These are phyloP conservation scores for Acropora tenuis DNA, from an alignment of 64 coral and sea anemone genomes.

Conservation along the genomic window DNA sequence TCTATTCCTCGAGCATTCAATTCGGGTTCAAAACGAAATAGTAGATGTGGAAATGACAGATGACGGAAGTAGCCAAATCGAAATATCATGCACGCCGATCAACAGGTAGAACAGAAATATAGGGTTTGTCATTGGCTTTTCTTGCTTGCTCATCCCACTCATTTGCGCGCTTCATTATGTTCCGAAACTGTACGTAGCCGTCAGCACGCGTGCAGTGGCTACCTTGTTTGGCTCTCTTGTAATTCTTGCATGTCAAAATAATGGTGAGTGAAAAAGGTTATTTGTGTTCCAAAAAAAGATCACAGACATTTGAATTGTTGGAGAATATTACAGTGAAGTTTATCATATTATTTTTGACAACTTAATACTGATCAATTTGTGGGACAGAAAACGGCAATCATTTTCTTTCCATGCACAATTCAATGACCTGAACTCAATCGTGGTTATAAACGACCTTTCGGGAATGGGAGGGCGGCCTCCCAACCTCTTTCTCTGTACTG, in stretches of 20 bases:
- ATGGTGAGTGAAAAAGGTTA: conserved; percentile 17
- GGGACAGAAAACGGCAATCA: too few relatives aligned
- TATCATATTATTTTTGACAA: too few relatives aligned
- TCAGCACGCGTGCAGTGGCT: neutral
- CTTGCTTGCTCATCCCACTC: conserved; percentile 7
- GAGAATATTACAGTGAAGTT: too few relatives aligned
- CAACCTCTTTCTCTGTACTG: too few relatives aligned
- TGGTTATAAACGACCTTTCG: too few relatives aligned
- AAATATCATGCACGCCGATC: too few relatives aligned
- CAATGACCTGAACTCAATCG: too few relatives aligned
- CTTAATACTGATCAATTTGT: too few relatives aligned
- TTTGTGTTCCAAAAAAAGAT: too few relatives aligned
- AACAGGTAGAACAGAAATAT: neutral
- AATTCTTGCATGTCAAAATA: conserved; percentile 7
- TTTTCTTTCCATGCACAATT: too few relatives aligned
- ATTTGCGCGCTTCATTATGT: conserved; percentile 5
- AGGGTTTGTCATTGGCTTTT: conserved; percentile 12
- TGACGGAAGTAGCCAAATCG: neutral
- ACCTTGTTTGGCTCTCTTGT: neutral
- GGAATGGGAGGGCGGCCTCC: too few relatives aligned
- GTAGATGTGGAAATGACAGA: neutral
- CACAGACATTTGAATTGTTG: too few relatives aligned
- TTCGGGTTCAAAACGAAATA: conserved; percentile 27
- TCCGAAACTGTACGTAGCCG: neutral
- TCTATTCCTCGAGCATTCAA: conserved; percentile 13